A percentile compares a stretch with the other conserved stretches of the same genome.
Conservation (phyloP, 2,888 invertebrate genomes). For the Temnothorax ravouxi region DNA sequence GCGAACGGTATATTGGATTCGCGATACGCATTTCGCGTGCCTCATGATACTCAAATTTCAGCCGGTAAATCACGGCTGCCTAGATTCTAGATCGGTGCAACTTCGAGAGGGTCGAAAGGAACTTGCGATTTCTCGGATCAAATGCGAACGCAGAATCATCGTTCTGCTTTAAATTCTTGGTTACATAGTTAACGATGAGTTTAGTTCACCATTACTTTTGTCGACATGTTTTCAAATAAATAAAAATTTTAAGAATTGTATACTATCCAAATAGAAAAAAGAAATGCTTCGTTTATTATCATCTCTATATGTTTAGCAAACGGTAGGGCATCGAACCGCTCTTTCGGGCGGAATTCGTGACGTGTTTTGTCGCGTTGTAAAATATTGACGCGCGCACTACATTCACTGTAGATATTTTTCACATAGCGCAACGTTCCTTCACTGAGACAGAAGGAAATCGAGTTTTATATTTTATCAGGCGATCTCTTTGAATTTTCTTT, state of each 20-base stretch:
- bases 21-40: conserved; percentile 78
- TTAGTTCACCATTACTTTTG: neutral
- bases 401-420: conserved; percentile 71
- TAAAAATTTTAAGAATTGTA: neutral
- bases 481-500: conserved; percentile 66
- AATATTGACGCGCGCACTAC: conserved; percentile 78
- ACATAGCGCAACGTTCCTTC: conserved; percentile 68
- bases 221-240: conserved; percentile 7
- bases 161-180: conserved; percentile 35
- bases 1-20: conserved; percentile 75
- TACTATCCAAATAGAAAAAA: neutral
- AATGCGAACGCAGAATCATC: conserved; percentile 50
- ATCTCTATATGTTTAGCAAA: conserved; percentile 67
- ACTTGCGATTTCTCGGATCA: conserved; percentile 59
- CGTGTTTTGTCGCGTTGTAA: conserved; percentile 80
- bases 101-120: conserved; percentile 64
- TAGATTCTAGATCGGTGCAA: conserved; percentile 59
- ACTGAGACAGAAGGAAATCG: conserved; percentile 57
- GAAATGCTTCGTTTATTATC: conserved; percentile 67
- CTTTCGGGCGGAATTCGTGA: conserved; percentile 62
- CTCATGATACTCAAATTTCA: conserved; percentile 77
- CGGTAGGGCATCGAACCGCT: conserved; percentile 64
- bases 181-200: neutral
- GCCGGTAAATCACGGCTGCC: conserved; percentile 71
- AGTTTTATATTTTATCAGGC: conserved; percentile 70